phyloP scores from a whole-genome alignment of 2,797 vertebrate genomes.

The Podarcis lilfordi region DNA sequence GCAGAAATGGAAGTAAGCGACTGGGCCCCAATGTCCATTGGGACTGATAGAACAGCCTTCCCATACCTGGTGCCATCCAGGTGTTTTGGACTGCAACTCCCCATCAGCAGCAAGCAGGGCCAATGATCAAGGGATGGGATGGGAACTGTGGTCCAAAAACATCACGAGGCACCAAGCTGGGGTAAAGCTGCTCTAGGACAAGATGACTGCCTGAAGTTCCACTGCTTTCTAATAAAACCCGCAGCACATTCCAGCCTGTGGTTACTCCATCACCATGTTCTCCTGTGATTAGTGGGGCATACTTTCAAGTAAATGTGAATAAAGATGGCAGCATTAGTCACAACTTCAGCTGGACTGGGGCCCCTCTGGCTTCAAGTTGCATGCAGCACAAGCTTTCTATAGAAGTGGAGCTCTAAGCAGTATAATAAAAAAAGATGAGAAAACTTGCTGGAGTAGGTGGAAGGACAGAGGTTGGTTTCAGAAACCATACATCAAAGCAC shows the following conservation, averaged over 20 bases:
- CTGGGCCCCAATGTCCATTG: background rate
- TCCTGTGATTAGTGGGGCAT: background rate
- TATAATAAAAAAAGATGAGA: background rate
- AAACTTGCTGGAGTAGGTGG: background rate
- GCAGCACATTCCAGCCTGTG: background rate
- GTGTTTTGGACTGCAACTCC: background rate
- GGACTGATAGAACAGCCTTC: background rate
- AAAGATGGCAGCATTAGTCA: background rate
- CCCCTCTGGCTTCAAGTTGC: background rate
- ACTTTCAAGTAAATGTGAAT: background rate
- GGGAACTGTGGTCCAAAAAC: background rate
- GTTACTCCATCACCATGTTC: background rate
- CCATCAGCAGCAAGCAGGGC: background rate
- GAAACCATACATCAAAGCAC: background rate
- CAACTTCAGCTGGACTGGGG: background rate
- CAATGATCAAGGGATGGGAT: background rate
- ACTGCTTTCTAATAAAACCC: background rate
- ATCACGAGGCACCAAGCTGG: background rate
- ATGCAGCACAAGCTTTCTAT: background rate
- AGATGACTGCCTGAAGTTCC: background rate
- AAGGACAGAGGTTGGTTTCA: slow-evolving; percentile 29
- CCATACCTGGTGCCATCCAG: background rate
- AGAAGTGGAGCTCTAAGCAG: background rate
- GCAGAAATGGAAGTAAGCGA: background rate
- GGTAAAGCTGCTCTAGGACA: background rate